Evolutionary conservation across 2,113 vertebrate genomes (phyloP), one percentile per base, ranked within the genome.

Genomic region (Marmota flaviventris): DNA sequence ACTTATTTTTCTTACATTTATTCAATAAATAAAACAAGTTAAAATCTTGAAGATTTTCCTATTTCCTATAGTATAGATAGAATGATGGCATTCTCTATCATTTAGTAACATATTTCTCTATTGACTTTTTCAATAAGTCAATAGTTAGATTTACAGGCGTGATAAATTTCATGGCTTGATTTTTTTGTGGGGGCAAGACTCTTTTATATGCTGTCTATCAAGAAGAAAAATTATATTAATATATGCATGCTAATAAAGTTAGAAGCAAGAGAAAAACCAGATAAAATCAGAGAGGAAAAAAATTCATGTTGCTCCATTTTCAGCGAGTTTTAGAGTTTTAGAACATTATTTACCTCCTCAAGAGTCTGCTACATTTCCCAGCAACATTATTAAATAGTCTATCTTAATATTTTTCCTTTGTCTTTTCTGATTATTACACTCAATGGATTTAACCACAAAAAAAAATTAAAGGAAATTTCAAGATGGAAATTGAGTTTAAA

Each of bases 181-280:
- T 34, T 88, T 61, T 20, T 87, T 53, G 48, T 37, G 86, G 77
- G 45, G 45, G 20, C 25, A 95, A 94, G 12, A 63, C 25, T n/a
- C n/a, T 17, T 89, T 94, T 63, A 95, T 34, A 79, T 61, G 11
- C 32, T 34, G 8, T 86, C 1, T 92, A 81, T 32, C 34, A 96
- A 85, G 24, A 73, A 89, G 42, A 87, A 13, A 70, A 97, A 72
- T 84, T 89, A 86, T 72, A 70, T 48, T 61, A 79, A 78, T 67
- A 85, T n/a, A 61, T 39, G 13, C 34, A 22, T 51, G 1, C 5
- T 76, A 82, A 72, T 76, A 89, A 67, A 86, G 9, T 72, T 84
- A 89, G 56, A 89, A 86, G 11, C 27, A 70, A 85, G 16, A 93
- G 16, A 81, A 86, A 4, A 95, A 76, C 29, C 51, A 94, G 29